Percentiles rank a stretch among this genome's conserved stretches.
Conservation (phyloP, 2,113 vertebrate genomes). For the Heterocephalus glaber region DNA sequence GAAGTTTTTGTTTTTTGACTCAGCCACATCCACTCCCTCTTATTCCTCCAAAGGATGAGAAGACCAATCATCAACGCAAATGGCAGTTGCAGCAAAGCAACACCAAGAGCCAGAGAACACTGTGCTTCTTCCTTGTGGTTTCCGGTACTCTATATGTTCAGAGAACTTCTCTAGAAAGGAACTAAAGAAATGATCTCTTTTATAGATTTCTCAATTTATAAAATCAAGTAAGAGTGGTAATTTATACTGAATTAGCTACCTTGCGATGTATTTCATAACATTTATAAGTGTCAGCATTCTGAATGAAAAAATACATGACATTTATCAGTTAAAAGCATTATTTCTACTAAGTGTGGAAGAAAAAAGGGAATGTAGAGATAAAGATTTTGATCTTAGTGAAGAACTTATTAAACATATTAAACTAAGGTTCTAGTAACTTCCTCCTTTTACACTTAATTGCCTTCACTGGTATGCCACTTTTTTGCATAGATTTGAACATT, state of each 20-base stretch:
- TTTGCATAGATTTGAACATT: background rate
- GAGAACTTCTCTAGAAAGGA: background rate
- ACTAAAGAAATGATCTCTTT: background rate
- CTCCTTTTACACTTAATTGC: background rate
- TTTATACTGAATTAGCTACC: background rate
- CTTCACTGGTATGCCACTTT: background rate
- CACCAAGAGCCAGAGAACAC: background rate
- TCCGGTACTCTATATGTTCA: background rate
- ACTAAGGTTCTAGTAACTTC: background rate
- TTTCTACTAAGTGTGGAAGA: background rate
- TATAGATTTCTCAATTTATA: background rate
- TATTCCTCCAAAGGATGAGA: background rate
- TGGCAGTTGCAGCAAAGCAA: background rate
- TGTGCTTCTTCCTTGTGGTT: background rate
- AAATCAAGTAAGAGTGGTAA: background rate
- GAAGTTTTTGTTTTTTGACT: background rate
- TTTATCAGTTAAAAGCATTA: constrained; percentile 23
- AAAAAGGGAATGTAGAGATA: constrained; percentile 2
- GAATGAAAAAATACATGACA: background rate
- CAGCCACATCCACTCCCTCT: background rate
- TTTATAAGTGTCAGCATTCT: background rate
- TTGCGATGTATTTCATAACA: background rate
- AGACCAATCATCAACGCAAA: background rate
- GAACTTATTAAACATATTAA: background rate
- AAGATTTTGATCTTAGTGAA: background rate